Evolutionary conservation across 2,888 invertebrate species (phyloP), one percentile per base, ranked within the genome.

Genomic region (Notodonta ziczac): DNA sequence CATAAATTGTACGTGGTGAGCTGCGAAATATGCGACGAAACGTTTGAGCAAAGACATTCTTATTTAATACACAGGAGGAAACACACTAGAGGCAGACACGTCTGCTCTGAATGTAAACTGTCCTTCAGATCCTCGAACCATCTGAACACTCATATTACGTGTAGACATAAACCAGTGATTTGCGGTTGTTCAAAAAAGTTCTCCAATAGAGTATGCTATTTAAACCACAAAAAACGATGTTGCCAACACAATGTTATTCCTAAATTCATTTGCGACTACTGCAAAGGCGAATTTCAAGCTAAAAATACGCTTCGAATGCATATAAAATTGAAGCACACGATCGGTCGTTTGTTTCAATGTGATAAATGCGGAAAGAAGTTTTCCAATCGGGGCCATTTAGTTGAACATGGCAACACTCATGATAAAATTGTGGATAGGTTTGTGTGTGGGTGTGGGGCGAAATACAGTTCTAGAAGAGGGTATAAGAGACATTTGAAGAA

Each of bases 341-440:
- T 66, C 4, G 76, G 74, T 0, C 57, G 64, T 44, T 24, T 60
- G 3, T 74, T 72, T 5, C 83, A 84, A 24, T 89, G 88, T 35
- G 81, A 86, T 0, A 62, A 69, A 3, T 89, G 89, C 42, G 89
- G 85, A 0, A 89, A 87, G 46, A 72, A 69, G 9, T 84, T 84
- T 13, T 61, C 66, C 0, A 83, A 72, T 48, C 69, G 62, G 0
- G 64, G 67, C 0, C 80, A 80, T 67, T 76, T 89, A 46, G 14
- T 59, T 0, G 89, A 89, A 53, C 89, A 89, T 52, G 64, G 65
- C 3, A 83, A 83, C 6, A 79, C 73, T 0, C 89, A 89, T 46
- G 74, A 82, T 0, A 81, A 69, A 61, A 61, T 83, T 0, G 50
- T 39, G 0, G 83, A 88, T 63, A 77, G 88, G 58, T 82, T 73